These are phyloP conservation scores for Tyrophagus putrescentiae DNA, from an alignment of 1,140 invertebrate species.

Conservation along the genomic window DNA sequence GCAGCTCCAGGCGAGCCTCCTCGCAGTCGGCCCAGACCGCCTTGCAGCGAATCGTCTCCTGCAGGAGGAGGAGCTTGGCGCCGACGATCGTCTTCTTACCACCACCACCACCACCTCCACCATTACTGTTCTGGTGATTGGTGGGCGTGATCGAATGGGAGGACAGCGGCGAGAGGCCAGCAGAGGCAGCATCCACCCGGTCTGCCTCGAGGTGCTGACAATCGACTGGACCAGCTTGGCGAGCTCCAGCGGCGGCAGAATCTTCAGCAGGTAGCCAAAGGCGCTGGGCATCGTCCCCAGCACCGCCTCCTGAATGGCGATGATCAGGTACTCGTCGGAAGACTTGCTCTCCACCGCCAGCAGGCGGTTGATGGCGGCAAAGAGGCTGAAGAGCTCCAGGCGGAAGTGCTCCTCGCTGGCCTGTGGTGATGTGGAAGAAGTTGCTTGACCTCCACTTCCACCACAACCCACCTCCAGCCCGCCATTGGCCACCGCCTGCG, in stretches of 20 bases:
- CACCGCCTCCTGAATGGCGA: conserved; percentile 6
- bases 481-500: conserved; percentile 56
- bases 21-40: conserved; percentile 49
- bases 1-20: conserved; percentile 41
- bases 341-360: conserved; percentile 37
- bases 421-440: not conserved
- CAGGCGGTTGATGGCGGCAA: conserved; percentile 58
- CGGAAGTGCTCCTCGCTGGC: conserved; percentile 59
- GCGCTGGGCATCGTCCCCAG: conserved; percentile 1
- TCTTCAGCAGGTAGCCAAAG: conserved; percentile 6
- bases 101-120: not conserved
- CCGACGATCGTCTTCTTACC: conserved; percentile 40
- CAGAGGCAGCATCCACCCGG: conserved; percentile 15
- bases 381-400: conserved; percentile 55
- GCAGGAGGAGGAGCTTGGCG: conserved; percentile 55
- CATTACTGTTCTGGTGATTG: not conserved
- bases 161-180: conserved; percentile 32
- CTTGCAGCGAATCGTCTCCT: conserved; percentile 51
- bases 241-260: not conserved
- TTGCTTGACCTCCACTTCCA: not conserved
- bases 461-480: conserved; percentile 45
- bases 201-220: not conserved
- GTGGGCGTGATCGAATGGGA: not conserved
- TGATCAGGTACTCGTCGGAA: conserved; percentile 6
- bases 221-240: conserved; percentile 9